Evolutionary conservation across 2,888 invertebrate genomes (phyloP).

Genomic region (Tenthredo scrophulariae): DNA sequence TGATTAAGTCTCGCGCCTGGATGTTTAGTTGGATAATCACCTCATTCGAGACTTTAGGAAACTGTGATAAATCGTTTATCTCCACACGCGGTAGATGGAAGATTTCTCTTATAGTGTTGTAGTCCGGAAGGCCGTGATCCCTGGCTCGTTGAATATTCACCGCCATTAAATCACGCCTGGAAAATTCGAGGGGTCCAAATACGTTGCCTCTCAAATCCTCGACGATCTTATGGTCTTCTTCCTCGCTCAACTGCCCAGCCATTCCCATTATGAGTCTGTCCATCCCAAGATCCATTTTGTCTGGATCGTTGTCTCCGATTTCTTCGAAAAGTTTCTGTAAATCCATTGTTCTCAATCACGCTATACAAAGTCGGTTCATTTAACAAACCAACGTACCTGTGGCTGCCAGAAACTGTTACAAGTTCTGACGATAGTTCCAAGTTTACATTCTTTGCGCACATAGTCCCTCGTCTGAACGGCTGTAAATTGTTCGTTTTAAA

Average conservation of each 20-base stretch:
- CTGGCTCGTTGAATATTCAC: slow-evolving; percentile 81
- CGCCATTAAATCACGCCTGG: slow-evolving; percentile 81
- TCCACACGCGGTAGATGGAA: slow-evolving; percentile 76
- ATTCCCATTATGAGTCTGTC: slow-evolving; percentile 81
- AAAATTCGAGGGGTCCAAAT: slow-evolving; percentile 82
- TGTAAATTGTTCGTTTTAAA: slow-evolving; percentile 31
- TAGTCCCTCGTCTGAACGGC: slow-evolving; percentile 79
- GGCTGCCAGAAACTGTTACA: slow-evolving; percentile 81
- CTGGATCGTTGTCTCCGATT: slow-evolving; percentile 64
- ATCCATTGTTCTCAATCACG: slow-evolving; percentile 57
- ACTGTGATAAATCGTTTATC: slow-evolving; percentile 64
- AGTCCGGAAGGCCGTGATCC: slow-evolving; percentile 83
- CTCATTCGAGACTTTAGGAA: background rate
- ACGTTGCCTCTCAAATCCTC: slow-evolving; percentile 81
- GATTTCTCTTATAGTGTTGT: slow-evolving; percentile 80
- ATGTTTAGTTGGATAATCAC: slow-evolving; percentile 43
- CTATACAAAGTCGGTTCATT: background rate
- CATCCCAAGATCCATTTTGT: slow-evolving; percentile 65
- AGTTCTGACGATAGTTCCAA: slow-evolving; percentile 76
- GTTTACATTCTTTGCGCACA: slow-evolving; percentile 74
- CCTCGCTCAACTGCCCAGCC: slow-evolving; percentile 80
- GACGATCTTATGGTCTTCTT: slow-evolving; percentile 81
- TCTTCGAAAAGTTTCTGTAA: slow-evolving; percentile 65
- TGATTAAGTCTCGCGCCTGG: background rate
- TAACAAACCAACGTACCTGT: slow-evolving; percentile 69